A percentile compares a stretch with the other conserved stretches of the same genome.
Conservation (phyloP, 2,797 vertebrate species). For the Aselliscus stoliczkanus region DNA sequence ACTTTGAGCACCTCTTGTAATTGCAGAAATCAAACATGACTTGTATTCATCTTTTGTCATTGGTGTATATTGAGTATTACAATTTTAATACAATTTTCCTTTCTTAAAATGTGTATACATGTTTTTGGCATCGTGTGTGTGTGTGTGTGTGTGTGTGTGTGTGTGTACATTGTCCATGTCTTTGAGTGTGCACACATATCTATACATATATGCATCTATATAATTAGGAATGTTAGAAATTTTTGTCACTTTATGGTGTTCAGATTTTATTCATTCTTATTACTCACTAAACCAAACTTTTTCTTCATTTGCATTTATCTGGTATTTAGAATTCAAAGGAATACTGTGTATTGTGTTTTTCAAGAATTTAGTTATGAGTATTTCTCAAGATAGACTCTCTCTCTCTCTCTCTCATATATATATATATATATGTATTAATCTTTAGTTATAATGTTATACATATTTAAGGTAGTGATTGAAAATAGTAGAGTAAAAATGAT, state of each 20-base stretch:
- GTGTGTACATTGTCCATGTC: background rate
- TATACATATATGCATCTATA: background rate
- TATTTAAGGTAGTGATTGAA: constrained; percentile 20
- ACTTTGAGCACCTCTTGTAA: too few species aligned
- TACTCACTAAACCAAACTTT: background rate
- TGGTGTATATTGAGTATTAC: too few species aligned
- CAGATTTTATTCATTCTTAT: background rate
- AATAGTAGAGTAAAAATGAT: background rate
- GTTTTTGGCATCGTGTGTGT: too few species aligned
- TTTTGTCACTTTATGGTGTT: background rate
- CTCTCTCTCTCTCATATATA: too few species aligned
- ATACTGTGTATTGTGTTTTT: background rate
- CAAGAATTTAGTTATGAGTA: constrained; percentile 3
- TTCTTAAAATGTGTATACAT: too few species aligned
- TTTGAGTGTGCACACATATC: background rate
- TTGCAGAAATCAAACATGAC: too few species aligned
- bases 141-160: too few species aligned
- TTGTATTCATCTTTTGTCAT: too few species aligned
- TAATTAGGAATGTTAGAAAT: background rate
- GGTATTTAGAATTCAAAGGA: background rate
- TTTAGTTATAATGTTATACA: background rate
- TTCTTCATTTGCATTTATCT: background rate
- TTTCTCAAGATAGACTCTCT: constrained; percentile 2
- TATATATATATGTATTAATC: background rate
- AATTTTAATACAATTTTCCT: too few species aligned